Percentiles rank a stretch among this genome's conserved stretches.
Evolutionary conservation across 2,797 vertebrate genomes (phyloP).

Genomic region (Takifugu ocellatus): DNA sequence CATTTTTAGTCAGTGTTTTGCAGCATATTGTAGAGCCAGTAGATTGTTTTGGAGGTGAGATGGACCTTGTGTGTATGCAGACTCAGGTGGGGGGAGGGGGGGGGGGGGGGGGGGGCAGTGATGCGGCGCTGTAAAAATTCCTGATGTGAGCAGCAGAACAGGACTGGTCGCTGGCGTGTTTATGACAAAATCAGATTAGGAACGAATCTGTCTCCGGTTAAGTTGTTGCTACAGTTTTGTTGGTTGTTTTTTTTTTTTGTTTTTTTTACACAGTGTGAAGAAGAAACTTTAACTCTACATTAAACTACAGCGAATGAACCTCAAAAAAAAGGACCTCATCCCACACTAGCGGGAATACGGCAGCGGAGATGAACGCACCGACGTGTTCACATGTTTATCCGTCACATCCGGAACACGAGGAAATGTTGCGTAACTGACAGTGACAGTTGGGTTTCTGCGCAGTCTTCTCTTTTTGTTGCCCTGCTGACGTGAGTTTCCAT

Average conservation of each 20-base stretch:
- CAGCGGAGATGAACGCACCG: conserved; percentile 58
- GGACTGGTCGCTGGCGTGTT: conserved; percentile 8
- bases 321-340: conserved; percentile 31
- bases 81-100: background rate
- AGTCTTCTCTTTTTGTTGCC: conserved; percentile 32
- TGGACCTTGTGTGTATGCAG: background rate
- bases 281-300: conserved; percentile 26
- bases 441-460: conserved; percentile 21
- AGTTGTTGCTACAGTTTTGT: conserved; percentile 25
- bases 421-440: conserved; percentile 41
- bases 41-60: conserved; percentile 4
- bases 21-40: conserved; percentile 70
- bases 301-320: conserved; percentile 37
- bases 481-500: conserved; percentile 21
- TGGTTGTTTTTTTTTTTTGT: conserved; percentile 11
- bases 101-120: conserved; percentile 10
- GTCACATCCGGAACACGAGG: conserved; percentile 14
- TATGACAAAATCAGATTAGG: conserved; percentile 15
- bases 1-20: conserved; percentile 65
- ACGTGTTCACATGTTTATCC: conserved; percentile 11
- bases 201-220: conserved; percentile 14
- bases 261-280: conserved; percentile 11
- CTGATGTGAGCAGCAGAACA: conserved; percentile 3
- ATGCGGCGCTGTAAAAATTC: conserved; percentile 4
- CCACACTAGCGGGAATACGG: conserved; percentile 11